Conservation (phyloP, 1,140 invertebrate genomes). For the Panagrolaimus sp. region DNA sequence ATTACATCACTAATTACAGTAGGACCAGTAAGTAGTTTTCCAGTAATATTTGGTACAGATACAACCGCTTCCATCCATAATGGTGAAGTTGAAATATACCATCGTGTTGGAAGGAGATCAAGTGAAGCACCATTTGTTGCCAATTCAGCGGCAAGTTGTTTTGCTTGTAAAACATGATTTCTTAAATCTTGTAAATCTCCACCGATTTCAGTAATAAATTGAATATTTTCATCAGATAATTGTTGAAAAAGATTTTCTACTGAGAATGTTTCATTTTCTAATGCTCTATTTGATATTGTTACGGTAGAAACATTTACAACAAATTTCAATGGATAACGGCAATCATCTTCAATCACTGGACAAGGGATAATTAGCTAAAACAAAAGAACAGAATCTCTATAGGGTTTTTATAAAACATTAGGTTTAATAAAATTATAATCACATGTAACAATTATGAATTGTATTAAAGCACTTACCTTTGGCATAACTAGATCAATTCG, state of each 20-base stretch:
- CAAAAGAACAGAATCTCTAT: background rate
- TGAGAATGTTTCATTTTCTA: background rate
- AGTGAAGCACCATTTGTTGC: background rate
- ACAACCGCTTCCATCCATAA: constrained; percentile 33
- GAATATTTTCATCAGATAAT: constrained; percentile 3
- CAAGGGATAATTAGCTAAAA: constrained; percentile 27
- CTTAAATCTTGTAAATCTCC: background rate
- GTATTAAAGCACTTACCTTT: no score
- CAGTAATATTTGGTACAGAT: constrained; percentile 6
- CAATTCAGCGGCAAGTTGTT: constrained; percentile 14
- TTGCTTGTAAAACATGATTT: constrained; percentile 7
- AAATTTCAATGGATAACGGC: constrained; percentile 32
- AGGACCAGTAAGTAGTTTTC: background rate
- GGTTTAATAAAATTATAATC: no score
- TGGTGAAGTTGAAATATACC: constrained; percentile 28
- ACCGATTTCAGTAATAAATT: background rate
- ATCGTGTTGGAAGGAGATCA: constrained; percentile 10
- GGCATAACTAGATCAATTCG: constrained; percentile 3
- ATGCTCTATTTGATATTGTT: constrained; percentile 22
- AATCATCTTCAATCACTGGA: constrained; percentile 24
- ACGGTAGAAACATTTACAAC: constrained; percentile 34
- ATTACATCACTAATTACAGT: constrained; percentile 6
- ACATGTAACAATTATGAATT: no score
- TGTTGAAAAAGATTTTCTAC: constrained; percentile 6
- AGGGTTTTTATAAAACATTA: no score